phyloP scores from a whole-genome alignment of 1,140 invertebrate genomes.

The Steinernema feltiae region DNA sequence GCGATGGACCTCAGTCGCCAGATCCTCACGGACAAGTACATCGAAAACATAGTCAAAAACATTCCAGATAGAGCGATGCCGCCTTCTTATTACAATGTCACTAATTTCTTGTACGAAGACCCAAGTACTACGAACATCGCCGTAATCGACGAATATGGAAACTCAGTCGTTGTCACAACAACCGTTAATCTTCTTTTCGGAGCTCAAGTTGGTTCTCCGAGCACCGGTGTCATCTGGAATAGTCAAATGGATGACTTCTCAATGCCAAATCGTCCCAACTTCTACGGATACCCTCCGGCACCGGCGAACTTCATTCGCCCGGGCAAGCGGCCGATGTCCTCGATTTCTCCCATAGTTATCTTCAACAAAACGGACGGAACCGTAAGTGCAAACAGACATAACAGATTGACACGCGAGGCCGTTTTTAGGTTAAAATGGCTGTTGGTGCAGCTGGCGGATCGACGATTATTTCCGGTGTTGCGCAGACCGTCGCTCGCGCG shows the following conservation, averaged over 20 bases:
- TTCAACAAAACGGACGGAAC: conserved; percentile 67
- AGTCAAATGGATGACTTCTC: conserved; percentile 91
- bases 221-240: conserved; percentile 82
- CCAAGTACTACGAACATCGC: conserved; percentile 81
- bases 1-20: conserved; percentile 25
- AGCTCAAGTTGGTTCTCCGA: conserved; percentile 67
- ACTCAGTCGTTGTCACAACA: conserved; percentile 83
- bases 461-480: conserved; percentile 74
- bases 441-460: conserved; percentile 82
- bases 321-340: conserved; percentile 80
- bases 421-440: conserved; percentile 62
- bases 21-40: conserved; percentile 21
- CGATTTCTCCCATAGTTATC: conserved; percentile 79
- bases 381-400: conserved; percentile 56
- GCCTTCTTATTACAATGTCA: conserved; percentile 20
- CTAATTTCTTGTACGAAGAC: conserved; percentile 20
- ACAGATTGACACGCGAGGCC: neutral
- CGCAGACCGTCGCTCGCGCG: conserved; percentile 69
- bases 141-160: conserved; percentile 74
- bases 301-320: conserved; percentile 70
- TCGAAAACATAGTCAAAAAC: conserved; percentile 5
- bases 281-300: conserved; percentile 68
- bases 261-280: conserved; percentile 68
- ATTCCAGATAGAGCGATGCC: conserved; percentile 32
- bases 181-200: conserved; percentile 81